Evolutionary conservation across 30 jellyfish, hydroid and myxozoan species (phyloP).

Genomic region (Aurelia sp.): DNA sequence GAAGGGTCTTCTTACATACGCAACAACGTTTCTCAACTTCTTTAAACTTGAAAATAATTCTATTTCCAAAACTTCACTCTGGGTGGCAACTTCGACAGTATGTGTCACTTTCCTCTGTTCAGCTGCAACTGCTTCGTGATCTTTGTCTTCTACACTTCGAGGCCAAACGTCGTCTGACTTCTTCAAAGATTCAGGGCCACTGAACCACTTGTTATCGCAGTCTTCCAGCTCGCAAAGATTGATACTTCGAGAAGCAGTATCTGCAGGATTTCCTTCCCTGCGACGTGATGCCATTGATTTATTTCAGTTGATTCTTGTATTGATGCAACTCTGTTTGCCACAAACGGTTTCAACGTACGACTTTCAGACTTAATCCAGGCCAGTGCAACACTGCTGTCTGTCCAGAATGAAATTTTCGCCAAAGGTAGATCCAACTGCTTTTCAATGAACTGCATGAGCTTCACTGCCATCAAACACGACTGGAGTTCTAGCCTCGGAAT

Average conservation of each 20-base stretch:
- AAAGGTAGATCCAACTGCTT: slow-evolving; percentile 1
- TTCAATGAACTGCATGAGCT: slow-evolving; percentile 36
- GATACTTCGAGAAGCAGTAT: slow-evolving; percentile 36
- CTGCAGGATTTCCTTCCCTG: slow-evolving; percentile 66
- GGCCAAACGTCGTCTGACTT: slow-evolving; percentile 44
- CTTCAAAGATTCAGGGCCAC: slow-evolving; percentile 54
- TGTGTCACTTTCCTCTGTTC: slow-evolving; percentile 42
- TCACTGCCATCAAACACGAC: slow-evolving; percentile 48
- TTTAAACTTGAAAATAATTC: slow-evolving; percentile 45
- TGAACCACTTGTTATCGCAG: slow-evolving; percentile 33
- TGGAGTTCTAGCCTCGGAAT: slow-evolving; percentile 61
- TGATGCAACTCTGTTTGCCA: slow-evolving; percentile 58
- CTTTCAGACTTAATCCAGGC: not conserved
- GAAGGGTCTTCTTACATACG: slow-evolving; percentile 46
- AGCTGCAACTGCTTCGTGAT: slow-evolving; percentile 25
- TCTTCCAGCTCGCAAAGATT: slow-evolving; percentile 36
- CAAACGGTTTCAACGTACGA: slow-evolving; percentile 47
- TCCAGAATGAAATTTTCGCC: slow-evolving; percentile 53
- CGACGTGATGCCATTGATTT: slow-evolving; percentile 58
- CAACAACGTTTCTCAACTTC: slow-evolving; percentile 36
- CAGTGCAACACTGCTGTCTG: slow-evolving; percentile 47
- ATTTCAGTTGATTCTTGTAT: slow-evolving; percentile 32
- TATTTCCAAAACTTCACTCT: slow-evolving; percentile 28
- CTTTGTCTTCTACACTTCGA: slow-evolving; percentile 8
- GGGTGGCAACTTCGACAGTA: slow-evolving; percentile 25